These are phyloP conservation scores for Antheraea assamensis DNA, from an alignment of 2,888 invertebrate genomes.

Conservation along the genomic window DNA sequence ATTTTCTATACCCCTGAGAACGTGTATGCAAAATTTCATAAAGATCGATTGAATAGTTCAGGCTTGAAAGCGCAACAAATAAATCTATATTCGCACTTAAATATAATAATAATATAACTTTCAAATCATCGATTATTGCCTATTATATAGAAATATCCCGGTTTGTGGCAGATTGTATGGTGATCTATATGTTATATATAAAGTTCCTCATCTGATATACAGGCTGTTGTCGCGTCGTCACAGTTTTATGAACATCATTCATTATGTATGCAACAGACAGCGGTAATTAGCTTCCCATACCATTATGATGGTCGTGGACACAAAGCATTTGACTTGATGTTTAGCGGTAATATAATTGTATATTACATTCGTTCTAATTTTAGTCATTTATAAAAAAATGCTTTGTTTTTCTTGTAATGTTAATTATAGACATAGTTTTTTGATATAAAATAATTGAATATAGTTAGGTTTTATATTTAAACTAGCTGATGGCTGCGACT, in stretches of 20 bases:
- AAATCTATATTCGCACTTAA: too few species aligned
- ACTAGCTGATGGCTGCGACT: too few species aligned
- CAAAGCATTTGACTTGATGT: constrained; percentile 23
- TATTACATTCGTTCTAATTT: not conserved
- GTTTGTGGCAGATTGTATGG: not conserved
- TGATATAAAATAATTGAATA: too few species aligned
- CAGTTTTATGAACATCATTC: constrained; percentile 43
- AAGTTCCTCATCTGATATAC: constrained; percentile 29
- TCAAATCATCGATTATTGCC: not conserved
- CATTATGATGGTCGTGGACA: constrained; percentile 32
- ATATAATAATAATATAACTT: not conserved
- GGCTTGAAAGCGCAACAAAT: too few species aligned
- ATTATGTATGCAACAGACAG: constrained; percentile 46
- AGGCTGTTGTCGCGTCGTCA: constrained; percentile 30
- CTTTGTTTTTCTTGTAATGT: not conserved
- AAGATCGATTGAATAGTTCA: too few species aligned
- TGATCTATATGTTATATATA: constrained; percentile 8
- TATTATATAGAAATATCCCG: not conserved
- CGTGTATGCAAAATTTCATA: too few species aligned
- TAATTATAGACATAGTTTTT: not conserved
- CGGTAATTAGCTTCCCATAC: constrained; percentile 44
- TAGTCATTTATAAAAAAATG: not conserved
- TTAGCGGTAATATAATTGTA: constrained; percentile 20
- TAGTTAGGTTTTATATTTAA: too few species aligned
- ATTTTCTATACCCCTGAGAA: too few species aligned